A percentile compares a stretch with the other conserved stretches of the same genome.
Evolutionary conservation across 2,888 invertebrate genomes (phyloP).

Genomic region (Diarsia mendica): DNA sequence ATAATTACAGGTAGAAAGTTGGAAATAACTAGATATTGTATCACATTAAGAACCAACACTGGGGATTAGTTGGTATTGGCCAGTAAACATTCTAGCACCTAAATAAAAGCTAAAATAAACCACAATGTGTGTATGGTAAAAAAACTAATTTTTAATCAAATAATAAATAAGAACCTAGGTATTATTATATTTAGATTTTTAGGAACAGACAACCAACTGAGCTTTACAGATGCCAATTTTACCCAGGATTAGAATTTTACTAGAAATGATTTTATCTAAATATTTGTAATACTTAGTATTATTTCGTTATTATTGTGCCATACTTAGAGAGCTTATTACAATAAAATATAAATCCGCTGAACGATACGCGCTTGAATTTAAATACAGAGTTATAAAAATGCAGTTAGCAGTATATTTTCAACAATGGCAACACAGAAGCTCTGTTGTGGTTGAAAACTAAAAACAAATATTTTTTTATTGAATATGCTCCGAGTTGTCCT

Average conservation of each 20-base stretch:
- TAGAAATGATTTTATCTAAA: background rate
- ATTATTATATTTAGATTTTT: conserved; percentile 27
- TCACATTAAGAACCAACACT: background rate
- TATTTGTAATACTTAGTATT: background rate
- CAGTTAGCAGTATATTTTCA: conserved; percentile 19
- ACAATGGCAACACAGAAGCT: background rate
- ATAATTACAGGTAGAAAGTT: conserved; percentile 6
- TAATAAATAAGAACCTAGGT: conserved; percentile 52
- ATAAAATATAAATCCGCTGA: background rate
- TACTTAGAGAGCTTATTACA: conserved; percentile 31
- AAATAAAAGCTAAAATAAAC: conserved; percentile 35
- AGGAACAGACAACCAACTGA: conserved; percentile 56
- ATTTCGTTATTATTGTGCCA: conserved; percentile 3
- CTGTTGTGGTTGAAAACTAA: background rate
- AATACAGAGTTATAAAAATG: conserved; percentile 18
- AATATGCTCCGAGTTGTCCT: conserved; percentile 9
- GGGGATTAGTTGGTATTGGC: background rate
- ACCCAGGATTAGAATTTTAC: background rate
- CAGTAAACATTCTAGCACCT: conserved; percentile 42
- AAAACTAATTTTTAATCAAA: conserved; percentile 35
- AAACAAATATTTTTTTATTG: background rate
- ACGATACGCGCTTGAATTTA: background rate
- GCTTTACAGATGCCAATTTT: conserved; percentile 27
- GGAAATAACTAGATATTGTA: conserved; percentile 5
- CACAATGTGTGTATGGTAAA: conserved; percentile 1